phyloP scores from a whole-genome alignment of 2,888 invertebrate species.

The Pycnomerus fuliginosus region DNA sequence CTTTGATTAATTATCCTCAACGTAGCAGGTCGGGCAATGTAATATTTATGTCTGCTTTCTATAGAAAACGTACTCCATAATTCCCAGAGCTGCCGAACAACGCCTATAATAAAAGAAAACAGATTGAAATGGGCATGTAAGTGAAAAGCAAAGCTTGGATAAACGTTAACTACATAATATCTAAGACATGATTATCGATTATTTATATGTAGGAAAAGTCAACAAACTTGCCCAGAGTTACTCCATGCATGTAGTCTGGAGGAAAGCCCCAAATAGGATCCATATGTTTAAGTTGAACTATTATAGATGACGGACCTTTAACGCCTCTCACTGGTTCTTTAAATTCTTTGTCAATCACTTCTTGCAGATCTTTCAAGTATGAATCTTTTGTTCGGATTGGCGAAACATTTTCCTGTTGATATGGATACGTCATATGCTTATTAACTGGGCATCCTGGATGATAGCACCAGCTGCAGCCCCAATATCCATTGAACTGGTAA shows the following conservation, averaged over 20 bases:
- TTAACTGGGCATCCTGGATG: not conserved
- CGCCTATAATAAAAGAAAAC: not conserved
- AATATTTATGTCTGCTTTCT: not conserved
- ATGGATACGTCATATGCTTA: not conserved
- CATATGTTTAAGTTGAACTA: not conserved
- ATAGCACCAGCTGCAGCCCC: not conserved
- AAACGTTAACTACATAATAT: too few relatives aligned
- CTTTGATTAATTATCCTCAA: not conserved
- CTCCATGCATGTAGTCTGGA: constrained; percentile 1
- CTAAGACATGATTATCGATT: too few relatives aligned
- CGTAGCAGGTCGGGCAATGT: not conserved
- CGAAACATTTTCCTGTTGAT: too few relatives aligned
- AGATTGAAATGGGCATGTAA: too few relatives aligned
- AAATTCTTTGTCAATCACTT: not conserved
- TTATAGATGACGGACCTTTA: not conserved
- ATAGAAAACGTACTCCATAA: not conserved
- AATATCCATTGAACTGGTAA: not conserved
- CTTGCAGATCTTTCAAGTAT: not conserved
- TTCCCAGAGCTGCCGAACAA: not conserved
- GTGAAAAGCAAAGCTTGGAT: too few relatives aligned
- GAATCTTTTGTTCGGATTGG: not conserved
- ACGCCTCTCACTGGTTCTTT: not conserved
- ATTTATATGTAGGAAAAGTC: too few relatives aligned
- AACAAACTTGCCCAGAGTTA: not conserved
- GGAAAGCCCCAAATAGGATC: not conserved